Base-by-base conservation (phyloP, 2,113 vertebrate species). In the Sakesphorus luctuosus region DNA sequence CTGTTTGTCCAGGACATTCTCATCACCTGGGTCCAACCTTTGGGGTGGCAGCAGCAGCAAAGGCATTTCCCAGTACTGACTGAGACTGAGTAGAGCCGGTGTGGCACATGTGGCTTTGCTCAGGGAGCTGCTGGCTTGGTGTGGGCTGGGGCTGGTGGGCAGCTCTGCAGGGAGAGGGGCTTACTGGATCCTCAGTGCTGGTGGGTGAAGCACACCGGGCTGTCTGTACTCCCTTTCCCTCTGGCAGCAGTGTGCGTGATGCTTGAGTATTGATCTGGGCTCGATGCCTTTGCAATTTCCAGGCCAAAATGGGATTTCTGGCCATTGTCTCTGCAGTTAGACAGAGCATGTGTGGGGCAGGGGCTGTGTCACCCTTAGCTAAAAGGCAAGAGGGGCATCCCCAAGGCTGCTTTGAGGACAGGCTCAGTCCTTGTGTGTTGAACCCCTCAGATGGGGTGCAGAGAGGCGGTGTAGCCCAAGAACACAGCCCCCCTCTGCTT, bases 41-140 rank as follows among this genome's bases (percentile, higher is more conserved):
- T 90, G 95, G 92, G 95, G 87, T 91, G 63, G 81, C 93, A 95
- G 87, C 95, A 97, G 93, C 93, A 96, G 95, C 91, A 96, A 93
- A 96, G 96, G 87, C 68, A 61, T 86, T 84, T 92, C 94, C 94
- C 96, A 89, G 93, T 78, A 89, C 81, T 97, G 96, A 96, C 94
- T 0, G 2, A 83, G 86, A 67, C 93, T 89, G 89, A 44, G 90
- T 43, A 85, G 94, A 95, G 85, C 90, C 3, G 84, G 69, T 71
- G 91, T 94, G 93, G 86, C 88, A 90, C 28, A 2, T 3, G 13
- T 0, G 17, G 95, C 93, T 95, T 90, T 90, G 91, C 43, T 43
- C 1, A 28, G 44, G 56, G 53, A 80, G 90, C 78, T 7, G 4
- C 78, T 87, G 87, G 84, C 50, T 91, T 0, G 3, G 31, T 53